Percentiles rank a stretch among this genome's conserved stretches.
Evolutionary conservation across 2,113 vertebrate genomes (phyloP).

Genomic region (Etia nguti): DNA sequence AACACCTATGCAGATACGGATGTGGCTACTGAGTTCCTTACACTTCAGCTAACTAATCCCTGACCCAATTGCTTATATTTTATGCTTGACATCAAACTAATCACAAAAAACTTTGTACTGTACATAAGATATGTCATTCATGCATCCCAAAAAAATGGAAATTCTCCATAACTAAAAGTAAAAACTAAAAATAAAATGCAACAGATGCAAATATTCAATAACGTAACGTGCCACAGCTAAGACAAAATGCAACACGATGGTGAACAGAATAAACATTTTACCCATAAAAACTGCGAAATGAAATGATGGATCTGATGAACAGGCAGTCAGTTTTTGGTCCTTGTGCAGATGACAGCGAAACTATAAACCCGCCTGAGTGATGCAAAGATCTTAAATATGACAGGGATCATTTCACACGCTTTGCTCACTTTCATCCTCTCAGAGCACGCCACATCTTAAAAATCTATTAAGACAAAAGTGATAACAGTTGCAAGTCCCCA

Average conservation of each 20-base stretch:
- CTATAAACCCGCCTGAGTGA: constrained; percentile 1
- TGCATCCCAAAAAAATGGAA: background rate
- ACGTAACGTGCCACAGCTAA: constrained; percentile 1
- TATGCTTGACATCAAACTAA: constrained; percentile 10
- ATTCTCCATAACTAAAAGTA: background rate
- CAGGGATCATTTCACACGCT: constrained; percentile 7
- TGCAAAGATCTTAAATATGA: constrained; percentile 15
- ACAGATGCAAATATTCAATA: constrained; percentile 10
- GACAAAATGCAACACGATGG: background rate
- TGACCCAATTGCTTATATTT: background rate
- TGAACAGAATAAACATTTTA: constrained; percentile 11
- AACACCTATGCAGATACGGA: background rate
- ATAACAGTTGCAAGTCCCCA: constrained; percentile 13
- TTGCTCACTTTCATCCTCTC: background rate
- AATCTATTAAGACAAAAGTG: constrained; percentile 17
- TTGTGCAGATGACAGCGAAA: constrained; percentile 18
- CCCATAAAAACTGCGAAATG: constrained; percentile 13
- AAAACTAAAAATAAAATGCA: constrained; percentile 19
- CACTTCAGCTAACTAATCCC: background rate
- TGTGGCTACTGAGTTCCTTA: background rate
- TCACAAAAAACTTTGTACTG: constrained; percentile 6
- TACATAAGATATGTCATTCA: constrained; percentile 36
- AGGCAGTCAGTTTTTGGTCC: constrained; percentile 29
- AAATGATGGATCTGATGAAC: constrained; percentile 3
- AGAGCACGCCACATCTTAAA: background rate